Percentiles rank a stretch among this genome's conserved stretches.
These are phyloP conservation scores for Hololepta plana DNA, from an alignment of 2,888 invertebrate genomes.

Conservation along the genomic window DNA sequence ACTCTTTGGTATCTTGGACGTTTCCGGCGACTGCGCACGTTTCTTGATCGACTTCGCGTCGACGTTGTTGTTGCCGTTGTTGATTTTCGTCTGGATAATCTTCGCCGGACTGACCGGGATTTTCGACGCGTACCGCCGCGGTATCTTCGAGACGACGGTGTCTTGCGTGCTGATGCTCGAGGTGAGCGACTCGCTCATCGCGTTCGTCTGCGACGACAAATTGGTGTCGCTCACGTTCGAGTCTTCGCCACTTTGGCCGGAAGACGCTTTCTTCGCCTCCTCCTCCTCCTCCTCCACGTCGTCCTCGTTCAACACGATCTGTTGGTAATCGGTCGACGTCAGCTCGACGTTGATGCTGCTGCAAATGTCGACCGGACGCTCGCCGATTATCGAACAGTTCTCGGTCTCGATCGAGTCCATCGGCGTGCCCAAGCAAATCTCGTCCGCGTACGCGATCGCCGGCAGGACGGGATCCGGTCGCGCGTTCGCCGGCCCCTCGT, in stretches of 20 bases:
- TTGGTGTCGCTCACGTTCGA: no score
- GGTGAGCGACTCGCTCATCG: constrained; percentile 46
- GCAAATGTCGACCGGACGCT: constrained; percentile 25
- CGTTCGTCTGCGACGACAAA: no score
- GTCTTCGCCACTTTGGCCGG: no score
- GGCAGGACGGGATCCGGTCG: constrained; percentile 13
- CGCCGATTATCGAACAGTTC: constrained; percentile 24
- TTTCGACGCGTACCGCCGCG: constrained; percentile 18
- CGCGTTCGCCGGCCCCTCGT: not conserved
- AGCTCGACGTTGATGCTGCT: constrained; percentile 21
- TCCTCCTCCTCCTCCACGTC: not conserved
- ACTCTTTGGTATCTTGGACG: constrained; percentile 31
- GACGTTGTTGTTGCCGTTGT: constrained; percentile 21
- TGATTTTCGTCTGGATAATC: constrained; percentile 7
- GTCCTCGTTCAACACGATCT: constrained; percentile 7
- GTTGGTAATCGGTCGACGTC: constrained; percentile 18
- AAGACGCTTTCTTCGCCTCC: not conserved
- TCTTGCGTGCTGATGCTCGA: constrained; percentile 53
- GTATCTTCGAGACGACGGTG: constrained; percentile 46
- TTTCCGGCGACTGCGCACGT: constrained; percentile 10
- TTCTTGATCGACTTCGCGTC: constrained; percentile 16
- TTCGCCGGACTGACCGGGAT: constrained; percentile 22
- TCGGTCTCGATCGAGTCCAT: constrained; percentile 25
- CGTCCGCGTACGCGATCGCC: constrained; percentile 26
- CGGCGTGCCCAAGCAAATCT: constrained; percentile 26